phyloP scores from a whole-genome alignment of 2,888 invertebrate species.

The Clusia tigrina region DNA sequence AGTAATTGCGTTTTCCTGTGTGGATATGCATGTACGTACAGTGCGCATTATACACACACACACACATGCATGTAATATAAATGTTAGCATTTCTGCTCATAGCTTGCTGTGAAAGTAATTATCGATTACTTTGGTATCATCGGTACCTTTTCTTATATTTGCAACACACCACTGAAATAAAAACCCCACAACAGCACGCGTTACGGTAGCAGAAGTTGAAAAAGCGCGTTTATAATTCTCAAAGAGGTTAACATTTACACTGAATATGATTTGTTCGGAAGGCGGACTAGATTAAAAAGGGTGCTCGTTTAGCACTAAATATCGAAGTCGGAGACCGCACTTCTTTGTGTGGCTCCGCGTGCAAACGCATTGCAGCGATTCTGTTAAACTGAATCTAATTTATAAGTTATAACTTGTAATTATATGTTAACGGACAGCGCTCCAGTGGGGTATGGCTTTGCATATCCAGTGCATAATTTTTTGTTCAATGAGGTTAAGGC shows the following conservation, averaged over 20 bases:
- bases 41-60: no score
- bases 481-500: conserved; percentile 43
- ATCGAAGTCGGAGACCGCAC: conserved; percentile 14
- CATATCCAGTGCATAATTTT: conserved; percentile 64
- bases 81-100: no score
- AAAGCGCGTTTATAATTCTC: conserved; percentile 1
- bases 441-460: conserved; percentile 64
- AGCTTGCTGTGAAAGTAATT: no score
- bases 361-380: conserved; percentile 54
- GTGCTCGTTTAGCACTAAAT: conserved; percentile 49
- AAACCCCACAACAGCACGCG: no score
- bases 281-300: conserved; percentile 38
- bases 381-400: conserved; percentile 40
- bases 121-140: no score
- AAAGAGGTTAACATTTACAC: neutral
- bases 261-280: neutral
- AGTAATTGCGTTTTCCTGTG: no score
- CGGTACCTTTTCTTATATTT: no score
- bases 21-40: no score
- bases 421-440: conserved; percentile 36
- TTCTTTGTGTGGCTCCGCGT: conserved; percentile 31
- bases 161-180: no score
- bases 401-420: conserved; percentile 34
- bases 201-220: neutral
- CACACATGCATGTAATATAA: no score